Percentiles rank a stretch among this genome's conserved stretches.
Conservation (phyloP, 1,140 invertebrate genomes). For the Zaprionus vittiger region DNA sequence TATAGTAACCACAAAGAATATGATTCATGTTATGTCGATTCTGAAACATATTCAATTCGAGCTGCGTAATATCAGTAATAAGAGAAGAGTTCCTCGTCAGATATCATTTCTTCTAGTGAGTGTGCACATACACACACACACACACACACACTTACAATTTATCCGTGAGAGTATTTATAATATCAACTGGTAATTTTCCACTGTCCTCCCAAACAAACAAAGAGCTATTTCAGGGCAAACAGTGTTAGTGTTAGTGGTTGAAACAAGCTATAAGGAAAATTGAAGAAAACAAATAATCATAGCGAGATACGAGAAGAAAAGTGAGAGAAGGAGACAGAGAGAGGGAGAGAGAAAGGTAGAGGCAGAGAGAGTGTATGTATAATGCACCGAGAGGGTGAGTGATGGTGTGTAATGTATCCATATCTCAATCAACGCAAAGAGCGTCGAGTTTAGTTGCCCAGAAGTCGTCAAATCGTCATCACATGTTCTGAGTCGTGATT, state of each 20-base stretch:
- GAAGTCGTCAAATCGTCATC: not conserved
- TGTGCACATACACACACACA: no score
- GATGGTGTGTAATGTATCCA: constrained; percentile 18
- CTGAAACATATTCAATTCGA: not conserved
- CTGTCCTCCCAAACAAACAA: constrained; percentile 30
- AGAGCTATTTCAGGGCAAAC: constrained; percentile 22
- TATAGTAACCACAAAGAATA: no score
- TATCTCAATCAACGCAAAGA: constrained; percentile 19
- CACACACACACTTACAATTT: constrained; percentile 1
- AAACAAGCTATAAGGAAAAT: constrained; percentile 34
- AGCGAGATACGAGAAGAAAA: constrained; percentile 10
- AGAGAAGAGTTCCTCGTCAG: not conserved
- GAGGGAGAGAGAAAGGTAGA: not conserved
- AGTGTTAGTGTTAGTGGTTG: constrained; percentile 44
- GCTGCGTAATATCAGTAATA: constrained; percentile 2
- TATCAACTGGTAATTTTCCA: constrained; percentile 49
- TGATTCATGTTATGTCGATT: no score
- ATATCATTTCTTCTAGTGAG: not conserved
- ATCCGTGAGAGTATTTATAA: constrained; percentile 4
- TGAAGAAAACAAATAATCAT: constrained; percentile 37
- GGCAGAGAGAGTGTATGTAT: not conserved
- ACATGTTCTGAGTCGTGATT: constrained; percentile 36
- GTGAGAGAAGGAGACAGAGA: not conserved
- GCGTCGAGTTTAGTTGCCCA: constrained; percentile 3
- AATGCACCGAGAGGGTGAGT: constrained; percentile 21